Base-by-base conservation (phyloP, 2,888 invertebrate genomes). In the Xanthia togata region DNA sequence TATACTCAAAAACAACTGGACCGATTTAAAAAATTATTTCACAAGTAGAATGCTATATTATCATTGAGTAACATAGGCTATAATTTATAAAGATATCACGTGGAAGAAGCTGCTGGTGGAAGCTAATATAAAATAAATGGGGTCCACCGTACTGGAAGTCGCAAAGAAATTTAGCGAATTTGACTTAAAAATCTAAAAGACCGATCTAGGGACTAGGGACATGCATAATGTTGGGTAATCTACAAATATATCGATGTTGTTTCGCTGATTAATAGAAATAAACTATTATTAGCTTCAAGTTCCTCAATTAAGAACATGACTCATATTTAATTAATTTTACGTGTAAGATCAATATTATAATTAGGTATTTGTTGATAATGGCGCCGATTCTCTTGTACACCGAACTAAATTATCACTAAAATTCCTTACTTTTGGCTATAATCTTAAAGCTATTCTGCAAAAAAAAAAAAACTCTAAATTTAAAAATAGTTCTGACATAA, bases 321-420 rank as follows among this genome's bases (percentile, higher is more conserved):
- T 81, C 83, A 78, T 12, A 35, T 59, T 60, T 83, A 83, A 78
- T 83, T 63, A 71, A 50, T 6, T 69, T 78, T 57, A 23, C 60
- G 47, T 83, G 69, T 79, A 31, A 8, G 64, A 63, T 62, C 31
- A 63, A 78, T 63, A 83, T 83, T 83, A 59, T 92, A 79, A 64
- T 59, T 31, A 59, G 31, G 17, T 59, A 9, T 59, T 31, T 59
- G 59, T 31, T 59, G 59, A 59, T 31, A 59, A 59, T 31, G 31
- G 31, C 31, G 31, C 31, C 31, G 31, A 31, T 31, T 31, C 31
- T 31, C 31, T 31, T 31, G 31, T 31, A 31, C 31, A 31, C 31
- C 31, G 31, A 31, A 31, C 31, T 31, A 31, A 31, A 31, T 2
- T 31, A 31, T 31, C 1, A 31, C 31, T 31, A 31, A 31, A 31